Conservation (phyloP, 2,113 vertebrate genomes). For the Oncorhynchus kisutch region DNA sequence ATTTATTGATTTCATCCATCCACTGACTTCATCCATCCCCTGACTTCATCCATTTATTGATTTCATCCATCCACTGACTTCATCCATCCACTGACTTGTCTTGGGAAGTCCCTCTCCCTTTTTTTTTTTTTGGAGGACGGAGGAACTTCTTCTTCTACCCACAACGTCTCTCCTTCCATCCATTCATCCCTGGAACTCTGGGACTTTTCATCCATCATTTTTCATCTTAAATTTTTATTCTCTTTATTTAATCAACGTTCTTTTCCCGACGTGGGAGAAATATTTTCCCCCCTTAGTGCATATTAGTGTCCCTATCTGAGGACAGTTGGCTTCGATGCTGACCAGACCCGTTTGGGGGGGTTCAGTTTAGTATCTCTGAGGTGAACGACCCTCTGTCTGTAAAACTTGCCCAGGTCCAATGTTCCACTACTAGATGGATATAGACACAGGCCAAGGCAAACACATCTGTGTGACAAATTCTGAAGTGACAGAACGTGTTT, state of each 20-base stretch:
- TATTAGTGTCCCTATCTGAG: background rate
- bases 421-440: conserved; percentile 5
- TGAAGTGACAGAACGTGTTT: background rate
- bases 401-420: background rate
- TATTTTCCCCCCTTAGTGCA: background rate
- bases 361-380: background rate
- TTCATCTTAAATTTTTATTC: background rate
- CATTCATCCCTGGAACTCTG: background rate
- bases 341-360: too few relatives aligned
- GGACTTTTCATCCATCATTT: background rate
- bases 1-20: too few relatives aligned
- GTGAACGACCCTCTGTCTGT: conserved; percentile 26
- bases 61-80: too few relatives aligned
- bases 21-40: too few relatives aligned
- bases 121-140: too few relatives aligned
- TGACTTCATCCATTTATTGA: too few relatives aligned
- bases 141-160: too few relatives aligned
- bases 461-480: background rate
- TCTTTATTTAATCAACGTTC: background rate
- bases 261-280: background rate
- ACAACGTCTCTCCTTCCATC: too few relatives aligned
- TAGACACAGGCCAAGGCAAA: background rate
- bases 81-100: too few relatives aligned
- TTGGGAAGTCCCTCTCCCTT: too few relatives aligned
- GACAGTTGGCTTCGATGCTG: background rate